Percentiles rank a stretch among this genome's conserved stretches.
phyloP scores from a whole-genome alignment of 2,113 vertebrate genomes.

The Leucosticte australis region DNA sequence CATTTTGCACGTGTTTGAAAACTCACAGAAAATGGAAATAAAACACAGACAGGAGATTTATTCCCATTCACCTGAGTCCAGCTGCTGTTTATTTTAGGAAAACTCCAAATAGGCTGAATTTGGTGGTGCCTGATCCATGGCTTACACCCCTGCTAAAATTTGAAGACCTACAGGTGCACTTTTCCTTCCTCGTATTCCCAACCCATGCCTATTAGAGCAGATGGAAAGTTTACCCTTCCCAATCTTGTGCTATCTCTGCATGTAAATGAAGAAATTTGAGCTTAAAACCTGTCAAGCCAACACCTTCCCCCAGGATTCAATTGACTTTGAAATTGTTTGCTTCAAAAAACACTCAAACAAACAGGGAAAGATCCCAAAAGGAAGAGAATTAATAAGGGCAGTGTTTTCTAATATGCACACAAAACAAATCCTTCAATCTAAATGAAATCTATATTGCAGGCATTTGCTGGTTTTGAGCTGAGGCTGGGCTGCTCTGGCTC shows the following conservation, averaged over 20 bases:
- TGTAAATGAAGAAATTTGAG: conserved; percentile 43
- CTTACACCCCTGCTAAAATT: background rate
- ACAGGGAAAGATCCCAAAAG: conserved; percentile 23
- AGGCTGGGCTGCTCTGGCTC: conserved; percentile 1
- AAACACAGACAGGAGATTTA: background rate
- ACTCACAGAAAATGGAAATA: background rate
- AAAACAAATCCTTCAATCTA: conserved; percentile 65
- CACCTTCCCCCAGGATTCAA: conserved; percentile 43
- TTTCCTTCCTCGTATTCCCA: background rate
- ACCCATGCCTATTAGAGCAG: background rate
- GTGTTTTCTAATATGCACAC: conserved; percentile 55
- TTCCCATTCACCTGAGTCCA: background rate
- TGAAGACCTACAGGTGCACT: background rate
- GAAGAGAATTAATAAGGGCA: conserved; percentile 45
- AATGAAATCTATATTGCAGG: conserved; percentile 70
- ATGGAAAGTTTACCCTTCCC: conserved; percentile 48
- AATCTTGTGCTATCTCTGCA: conserved; percentile 18
- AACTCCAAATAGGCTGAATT: background rate
- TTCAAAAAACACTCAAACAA: conserved; percentile 40
- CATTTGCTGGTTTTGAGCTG: background rate
- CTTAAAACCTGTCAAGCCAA: conserved; percentile 32
- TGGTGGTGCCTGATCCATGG: background rate
- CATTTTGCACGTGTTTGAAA: background rate
- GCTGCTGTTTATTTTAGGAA: background rate
- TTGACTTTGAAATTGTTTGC: background rate